These are phyloP conservation scores for Ophion ellenae DNA, from an alignment of 2,888 invertebrate species.

Conservation along the genomic window DNA sequence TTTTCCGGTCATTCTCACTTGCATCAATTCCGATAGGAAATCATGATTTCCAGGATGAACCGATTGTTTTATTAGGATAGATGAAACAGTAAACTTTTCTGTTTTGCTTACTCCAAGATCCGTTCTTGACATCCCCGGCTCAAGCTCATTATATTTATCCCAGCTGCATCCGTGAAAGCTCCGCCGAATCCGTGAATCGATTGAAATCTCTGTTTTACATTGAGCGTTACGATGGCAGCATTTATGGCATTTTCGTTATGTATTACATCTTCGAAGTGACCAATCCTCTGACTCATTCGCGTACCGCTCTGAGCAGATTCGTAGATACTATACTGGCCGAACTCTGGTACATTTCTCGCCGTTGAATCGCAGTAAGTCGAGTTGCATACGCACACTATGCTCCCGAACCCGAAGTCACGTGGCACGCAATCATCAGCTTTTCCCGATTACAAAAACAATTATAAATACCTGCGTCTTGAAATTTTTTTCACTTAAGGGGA, in stretches of 20 bases:
- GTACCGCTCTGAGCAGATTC: constrained; percentile 87
- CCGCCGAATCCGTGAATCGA: constrained; percentile 93
- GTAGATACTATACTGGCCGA: constrained; percentile 85
- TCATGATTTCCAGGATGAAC: no score
- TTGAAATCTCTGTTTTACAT: constrained; percentile 85
- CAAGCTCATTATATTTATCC: constrained; percentile 89
- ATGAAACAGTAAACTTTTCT: not conserved
- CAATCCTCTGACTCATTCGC: constrained; percentile 85
- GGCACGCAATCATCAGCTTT: constrained; percentile 71
- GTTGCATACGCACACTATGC: constrained; percentile 89
- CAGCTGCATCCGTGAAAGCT: constrained; percentile 90
- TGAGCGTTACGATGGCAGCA: constrained; percentile 66
- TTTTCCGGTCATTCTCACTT: no score
- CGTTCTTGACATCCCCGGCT: constrained; percentile 84
- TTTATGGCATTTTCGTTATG: constrained; percentile 28
- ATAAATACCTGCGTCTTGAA: not conserved
- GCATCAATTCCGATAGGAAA: no score
- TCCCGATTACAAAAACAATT: constrained; percentile 50
- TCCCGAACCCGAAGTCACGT: constrained; percentile 73
- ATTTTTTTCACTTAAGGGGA: not conserved
- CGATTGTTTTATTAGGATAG: no score
- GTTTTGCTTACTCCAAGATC: constrained; percentile 84
- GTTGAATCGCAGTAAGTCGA: constrained; percentile 89
- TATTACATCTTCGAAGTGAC: constrained; percentile 77
- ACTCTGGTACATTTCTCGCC: constrained; percentile 83